Base-by-base conservation (phyloP, 2,888 invertebrate species). In the Branchinecta sandiegonensis region DNA sequence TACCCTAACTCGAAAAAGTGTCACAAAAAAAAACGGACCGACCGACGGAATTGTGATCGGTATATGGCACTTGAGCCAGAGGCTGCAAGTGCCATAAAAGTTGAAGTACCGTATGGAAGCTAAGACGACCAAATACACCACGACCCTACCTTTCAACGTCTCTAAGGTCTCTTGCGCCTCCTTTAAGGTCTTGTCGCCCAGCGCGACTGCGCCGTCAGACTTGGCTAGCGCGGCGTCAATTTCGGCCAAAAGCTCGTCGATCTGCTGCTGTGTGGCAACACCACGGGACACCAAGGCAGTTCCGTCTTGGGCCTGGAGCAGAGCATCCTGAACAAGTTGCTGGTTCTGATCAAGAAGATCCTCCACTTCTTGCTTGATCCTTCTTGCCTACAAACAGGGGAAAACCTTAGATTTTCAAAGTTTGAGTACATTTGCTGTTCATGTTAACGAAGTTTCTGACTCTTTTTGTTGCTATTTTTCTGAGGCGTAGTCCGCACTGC, bases 121-220 rank as follows among this genome's bases (percentile, higher is more conserved):
- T 23, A 3, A 23, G 23, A 23, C 23, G 23, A 23, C 23, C 23
- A 23, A 23, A 46, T 75, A 74, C 76, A 37, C 37, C 37, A 37
- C 37, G 37, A 37, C 4, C 37, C 37, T 76, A 85, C 86, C 83
- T 77, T 84, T 82, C 23, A 91, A 79, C 37, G 88, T 89, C 71
- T 86, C 82, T 71, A 88, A 84, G 0, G 92, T 93, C 68, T 86
- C 84, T 74, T 87, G 85, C 6, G 89, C 93, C 75, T 90, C 88
- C 71, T 84, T 82, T 9, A 91, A 79, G 0, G 89, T 90, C 73
- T 85, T 84, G 74, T 94, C 90, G 4, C 94, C 94, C 67, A 88
- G 83, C 69, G 86, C 83, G 0, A 94, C 89, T 3, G 95, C 94
- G 67, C 88, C 85, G 69, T 85, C 84, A 0, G 94, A 94, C 74